Base-by-base conservation (phyloP, 2,797 vertebrate genomes). In the Jordanella pulchra region DNA sequence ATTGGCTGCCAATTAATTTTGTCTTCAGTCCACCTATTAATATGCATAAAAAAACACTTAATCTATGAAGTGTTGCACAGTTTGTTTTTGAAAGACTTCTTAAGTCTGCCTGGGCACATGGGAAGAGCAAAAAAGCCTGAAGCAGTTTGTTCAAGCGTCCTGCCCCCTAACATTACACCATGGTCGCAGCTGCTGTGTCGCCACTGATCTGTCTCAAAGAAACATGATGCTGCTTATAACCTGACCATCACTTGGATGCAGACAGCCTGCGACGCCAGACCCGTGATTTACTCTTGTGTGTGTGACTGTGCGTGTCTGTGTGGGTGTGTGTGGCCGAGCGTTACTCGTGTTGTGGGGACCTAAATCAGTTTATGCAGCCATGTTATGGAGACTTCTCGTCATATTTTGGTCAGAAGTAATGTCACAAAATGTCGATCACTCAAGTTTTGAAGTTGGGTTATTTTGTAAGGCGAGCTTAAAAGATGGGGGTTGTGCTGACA, bases 81-180 rank as follows among this genome's bases (percentile, higher is more conserved):
- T 78, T 71, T 73, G 48, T 54, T 17, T 78, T 68, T 65, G 69
- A 84, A 81, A 64, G 47, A 51, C 83, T 64, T 17, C 51, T 80
- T 75, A 48, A 47, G 39, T 83, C 50, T 58, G 14, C 78, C 51
- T 65, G 68, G 23, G 54, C 72, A 42, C 61, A 78, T 27, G 60
- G 65, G 70, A 66, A 32, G 78, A 86, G 79, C 81, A 82, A 73
- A 81, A 65, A 78, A 77, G 86, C 78, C 79, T 64, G 65, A 9
- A 78, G 60, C 55, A 44, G 80, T 78, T 77, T 77, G 79, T 79
- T 72, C 65, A 51, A 64, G 69, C 75, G 77, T 73, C 77, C 87
- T 86, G 87, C 88, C 89, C 88, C 89, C 90, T 84, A 91, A 91
- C 86, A 89, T 90, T 90, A 89, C 89, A 89, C 86, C 86, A 78